These are phyloP conservation scores for Cetonia aurata DNA, from an alignment of 2,888 invertebrate species.

Conservation along the genomic window DNA sequence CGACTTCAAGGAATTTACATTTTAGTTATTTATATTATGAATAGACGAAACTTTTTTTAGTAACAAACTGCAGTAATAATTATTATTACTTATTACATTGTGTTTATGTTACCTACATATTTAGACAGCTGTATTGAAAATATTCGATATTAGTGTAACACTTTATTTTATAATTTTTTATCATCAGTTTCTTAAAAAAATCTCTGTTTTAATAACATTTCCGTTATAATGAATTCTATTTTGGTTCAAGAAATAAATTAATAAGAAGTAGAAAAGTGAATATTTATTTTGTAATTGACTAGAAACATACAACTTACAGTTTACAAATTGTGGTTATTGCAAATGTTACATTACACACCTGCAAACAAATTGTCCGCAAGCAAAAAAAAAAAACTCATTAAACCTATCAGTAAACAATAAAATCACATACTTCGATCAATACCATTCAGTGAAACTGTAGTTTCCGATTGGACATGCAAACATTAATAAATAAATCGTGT, in stretches of 20 bases:
- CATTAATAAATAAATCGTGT: slow-evolving; percentile 24
- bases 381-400: slow-evolving; percentile 10
- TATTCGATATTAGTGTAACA: neutral
- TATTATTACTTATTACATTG: neutral
- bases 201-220: neutral
- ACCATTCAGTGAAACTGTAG: neutral
- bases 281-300: slow-evolving; percentile 47
- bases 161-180: no score
- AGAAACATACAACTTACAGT: slow-evolving; percentile 45
- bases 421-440: slow-evolving; percentile 34
- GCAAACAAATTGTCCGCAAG: slow-evolving; percentile 30
- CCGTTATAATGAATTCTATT: neutral
- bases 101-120: neutral
- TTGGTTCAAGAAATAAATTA: slow-evolving; percentile 13
- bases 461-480: slow-evolving; percentile 10
- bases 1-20: neutral
- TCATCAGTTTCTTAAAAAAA: no score
- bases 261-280: slow-evolving; percentile 43
- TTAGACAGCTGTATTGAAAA: neutral
- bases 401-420: slow-evolving; percentile 10
- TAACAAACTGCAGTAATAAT: neutral
- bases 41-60: no score
- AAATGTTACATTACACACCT: slow-evolving; percentile 37
- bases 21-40: neutral
- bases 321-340: slow-evolving; percentile 44